Evolutionary conservation across 2,888 invertebrate genomes (phyloP).

Genomic region (Sthenelais limicola): DNA sequence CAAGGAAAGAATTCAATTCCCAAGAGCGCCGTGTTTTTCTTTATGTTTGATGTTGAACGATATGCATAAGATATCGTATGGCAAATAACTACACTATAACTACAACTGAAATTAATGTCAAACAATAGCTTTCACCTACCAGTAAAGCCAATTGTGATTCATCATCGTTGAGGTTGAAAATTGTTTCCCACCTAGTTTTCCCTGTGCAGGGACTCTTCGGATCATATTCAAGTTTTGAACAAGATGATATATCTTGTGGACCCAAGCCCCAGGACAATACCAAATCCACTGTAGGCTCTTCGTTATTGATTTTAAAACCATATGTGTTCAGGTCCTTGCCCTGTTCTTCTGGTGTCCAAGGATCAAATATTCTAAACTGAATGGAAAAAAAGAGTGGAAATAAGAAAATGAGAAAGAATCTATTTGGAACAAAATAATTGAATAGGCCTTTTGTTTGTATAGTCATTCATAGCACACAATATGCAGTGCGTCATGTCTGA

Average conservation of each 20-base stretch:
- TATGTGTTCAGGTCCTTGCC: conserved; percentile 53
- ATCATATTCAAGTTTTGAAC: conserved; percentile 35
- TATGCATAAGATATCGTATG: no score
- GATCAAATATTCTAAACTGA: conserved; percentile 16
- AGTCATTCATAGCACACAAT: no score
- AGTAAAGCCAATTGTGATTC: conserved; percentile 31
- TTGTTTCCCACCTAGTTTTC: conserved; percentile 35
- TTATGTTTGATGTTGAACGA: no score
- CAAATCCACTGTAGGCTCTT: conserved; percentile 52
- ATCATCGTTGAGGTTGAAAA: conserved; percentile 42
- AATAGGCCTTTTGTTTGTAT: no score
- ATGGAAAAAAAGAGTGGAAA: background rate
- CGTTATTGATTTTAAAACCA: conserved; percentile 51
- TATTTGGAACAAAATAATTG: no score
- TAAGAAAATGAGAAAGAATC: background rate
- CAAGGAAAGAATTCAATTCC: background rate
- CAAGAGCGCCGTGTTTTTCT: no score
- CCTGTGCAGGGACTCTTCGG: conserved; percentile 27
- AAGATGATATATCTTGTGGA: conserved; percentile 28
- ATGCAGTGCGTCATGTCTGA: no score
- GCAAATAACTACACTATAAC: no score
- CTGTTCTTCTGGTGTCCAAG: conserved; percentile 33
- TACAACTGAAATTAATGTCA: background rate
- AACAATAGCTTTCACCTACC: conserved; percentile 24
- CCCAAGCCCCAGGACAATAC: conserved; percentile 57